phyloP scores from a whole-genome alignment of 2,888 invertebrate genomes.

The Mamestra brassicae region DNA sequence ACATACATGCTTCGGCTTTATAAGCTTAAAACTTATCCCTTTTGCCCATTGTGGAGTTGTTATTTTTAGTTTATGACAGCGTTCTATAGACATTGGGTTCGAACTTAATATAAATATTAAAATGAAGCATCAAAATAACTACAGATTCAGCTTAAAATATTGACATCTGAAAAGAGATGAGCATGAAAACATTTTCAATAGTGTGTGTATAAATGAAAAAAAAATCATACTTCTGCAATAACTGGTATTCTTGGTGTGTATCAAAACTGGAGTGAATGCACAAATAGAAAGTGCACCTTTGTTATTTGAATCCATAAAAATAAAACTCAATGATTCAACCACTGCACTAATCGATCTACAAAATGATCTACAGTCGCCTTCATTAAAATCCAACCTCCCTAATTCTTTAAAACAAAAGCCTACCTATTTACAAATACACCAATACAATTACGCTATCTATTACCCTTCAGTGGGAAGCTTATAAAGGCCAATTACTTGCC shows the following conservation, averaged over 20 bases:
- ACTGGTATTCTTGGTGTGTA: too few relatives aligned
- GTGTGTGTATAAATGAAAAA: background rate
- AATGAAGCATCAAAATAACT: slow-evolving; percentile 1
- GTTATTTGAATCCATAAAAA: background rate
- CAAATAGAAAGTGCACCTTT: background rate
- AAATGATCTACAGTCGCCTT: background rate
- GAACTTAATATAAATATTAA: background rate
- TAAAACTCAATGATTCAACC: background rate
- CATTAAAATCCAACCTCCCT: background rate
- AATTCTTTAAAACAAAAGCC: slow-evolving; percentile 16
- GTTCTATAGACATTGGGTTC: background rate
- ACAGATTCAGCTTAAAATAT: slow-evolving; percentile 1
- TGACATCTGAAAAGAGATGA: background rate
- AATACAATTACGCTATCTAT: slow-evolving; percentile 61
- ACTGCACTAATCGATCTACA: background rate
- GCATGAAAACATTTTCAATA: background rate
- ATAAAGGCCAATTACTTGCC: slow-evolving; percentile 62
- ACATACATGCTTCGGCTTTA: too few relatives aligned
- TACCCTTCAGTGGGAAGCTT: slow-evolving; percentile 56
- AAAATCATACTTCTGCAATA: background rate
- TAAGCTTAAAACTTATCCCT: too few relatives aligned
- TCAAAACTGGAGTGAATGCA: background rate
- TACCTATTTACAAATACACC: slow-evolving; percentile 27
- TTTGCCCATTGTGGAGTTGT: too few relatives aligned
- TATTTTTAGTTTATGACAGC: too few relatives aligned